Evolutionary conservation across 2,113 vertebrate species (phyloP).

Genomic region (Ibidorhyncha struthersii): DNA sequence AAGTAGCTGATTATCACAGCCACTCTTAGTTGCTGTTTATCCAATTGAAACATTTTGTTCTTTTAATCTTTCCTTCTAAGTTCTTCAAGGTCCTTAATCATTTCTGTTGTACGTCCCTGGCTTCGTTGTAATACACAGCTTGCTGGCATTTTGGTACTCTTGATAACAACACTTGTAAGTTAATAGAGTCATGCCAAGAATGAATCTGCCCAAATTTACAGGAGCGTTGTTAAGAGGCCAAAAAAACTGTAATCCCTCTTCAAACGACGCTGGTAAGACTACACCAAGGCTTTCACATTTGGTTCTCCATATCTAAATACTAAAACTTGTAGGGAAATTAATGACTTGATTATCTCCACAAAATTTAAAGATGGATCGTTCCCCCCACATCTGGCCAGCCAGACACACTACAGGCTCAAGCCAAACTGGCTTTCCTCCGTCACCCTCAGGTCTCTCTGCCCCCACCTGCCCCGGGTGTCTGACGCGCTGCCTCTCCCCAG

Average conservation of each 20-base stretch:
- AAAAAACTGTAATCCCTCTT: background rate
- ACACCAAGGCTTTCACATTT: background rate
- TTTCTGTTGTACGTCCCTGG: background rate
- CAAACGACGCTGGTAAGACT: background rate
- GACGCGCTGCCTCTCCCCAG: background rate
- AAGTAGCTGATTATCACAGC: slow-evolving; percentile 6
- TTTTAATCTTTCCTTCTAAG: slow-evolving; percentile 34
- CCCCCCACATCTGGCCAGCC: too few species aligned
- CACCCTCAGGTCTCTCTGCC: background rate
- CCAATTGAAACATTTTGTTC: slow-evolving; percentile 39
- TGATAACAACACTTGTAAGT: background rate
- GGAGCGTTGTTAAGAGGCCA: background rate
- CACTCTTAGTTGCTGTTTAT: background rate
- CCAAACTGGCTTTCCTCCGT: background rate
- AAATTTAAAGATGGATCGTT: background rate
- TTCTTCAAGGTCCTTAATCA: slow-evolving; percentile 36
- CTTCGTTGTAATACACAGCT: background rate
- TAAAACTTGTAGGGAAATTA: background rate
- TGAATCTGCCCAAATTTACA: background rate
- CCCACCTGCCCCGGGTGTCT: background rate
- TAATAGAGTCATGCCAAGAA: slow-evolving; percentile 28
- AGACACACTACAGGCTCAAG: accelerated
- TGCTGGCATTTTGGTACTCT: slow-evolving; percentile 12
- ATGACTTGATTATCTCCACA: background rate
- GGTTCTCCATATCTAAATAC: background rate